Evolutionary conservation across 2,797 vertebrate genomes (phyloP).

Genomic region (Hoplostethus mediterraneus): DNA sequence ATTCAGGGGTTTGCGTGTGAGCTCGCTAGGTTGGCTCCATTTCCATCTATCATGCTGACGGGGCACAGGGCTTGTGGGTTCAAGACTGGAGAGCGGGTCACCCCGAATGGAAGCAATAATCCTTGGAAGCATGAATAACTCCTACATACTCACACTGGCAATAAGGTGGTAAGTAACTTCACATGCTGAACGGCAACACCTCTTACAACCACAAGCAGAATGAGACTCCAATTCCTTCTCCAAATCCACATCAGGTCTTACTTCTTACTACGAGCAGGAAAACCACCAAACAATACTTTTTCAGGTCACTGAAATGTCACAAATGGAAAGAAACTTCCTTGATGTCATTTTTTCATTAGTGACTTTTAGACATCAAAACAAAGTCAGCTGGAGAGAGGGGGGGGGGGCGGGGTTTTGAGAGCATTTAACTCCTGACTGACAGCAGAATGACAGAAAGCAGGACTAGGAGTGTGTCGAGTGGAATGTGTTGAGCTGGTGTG

Average conservation of each 20-base stretch:
- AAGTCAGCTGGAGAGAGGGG: background rate
- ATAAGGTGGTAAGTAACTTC: background rate
- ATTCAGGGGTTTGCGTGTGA: too few relatives aligned
- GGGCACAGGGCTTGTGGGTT: background rate
- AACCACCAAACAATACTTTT: slow-evolving; percentile 54
- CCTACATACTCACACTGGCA: background rate
- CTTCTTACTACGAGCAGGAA: slow-evolving; percentile 35
- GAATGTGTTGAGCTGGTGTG: slow-evolving; percentile 55
- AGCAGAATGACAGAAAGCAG: slow-evolving; percentile 48
- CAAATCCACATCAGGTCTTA: slow-evolving; percentile 63
- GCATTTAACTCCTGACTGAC: background rate
- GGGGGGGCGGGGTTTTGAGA: slow-evolving; percentile 1
- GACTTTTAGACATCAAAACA: slow-evolving; percentile 30
- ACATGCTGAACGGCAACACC: background rate
- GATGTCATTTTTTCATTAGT: slow-evolving; percentile 17
- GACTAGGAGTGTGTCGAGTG: slow-evolving; percentile 44
- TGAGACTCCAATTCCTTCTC: slow-evolving; percentile 45
- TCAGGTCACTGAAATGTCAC: slow-evolving; percentile 38
- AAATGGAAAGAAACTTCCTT: slow-evolving; percentile 60
- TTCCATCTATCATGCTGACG: background rate
- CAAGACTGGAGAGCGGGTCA: background rate
- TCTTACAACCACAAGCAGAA: background rate
- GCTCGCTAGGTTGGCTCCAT: background rate
- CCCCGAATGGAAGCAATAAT: background rate
- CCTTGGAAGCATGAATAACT: background rate